Conservation (phyloP, 2,113 vertebrate genomes). For the Tachycineta bicolor region DNA sequence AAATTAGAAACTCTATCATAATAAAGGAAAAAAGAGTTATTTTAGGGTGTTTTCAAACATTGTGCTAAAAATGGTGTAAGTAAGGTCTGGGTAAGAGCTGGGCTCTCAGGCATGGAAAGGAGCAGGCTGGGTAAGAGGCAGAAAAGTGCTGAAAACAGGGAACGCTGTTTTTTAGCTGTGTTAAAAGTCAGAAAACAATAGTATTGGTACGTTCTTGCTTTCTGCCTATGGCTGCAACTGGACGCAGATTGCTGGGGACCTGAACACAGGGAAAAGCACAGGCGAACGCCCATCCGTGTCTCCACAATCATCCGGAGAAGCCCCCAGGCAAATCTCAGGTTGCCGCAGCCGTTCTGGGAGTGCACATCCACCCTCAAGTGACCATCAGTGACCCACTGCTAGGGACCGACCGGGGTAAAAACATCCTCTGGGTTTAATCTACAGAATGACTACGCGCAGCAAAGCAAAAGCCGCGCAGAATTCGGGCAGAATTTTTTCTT, state of each 20-base stretch:
- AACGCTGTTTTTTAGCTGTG: neutral
- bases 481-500: neutral
- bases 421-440: neutral
- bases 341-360: neutral
- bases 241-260: neutral
- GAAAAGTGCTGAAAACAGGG: neutral
- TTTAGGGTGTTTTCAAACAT: neutral
- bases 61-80: neutral
- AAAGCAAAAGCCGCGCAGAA: neutral
- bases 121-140: neutral
- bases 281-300: accelerated
- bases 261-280: neutral
- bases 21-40: neutral
- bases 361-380: accelerated
- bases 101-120: neutral
- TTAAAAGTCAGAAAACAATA: neutral
- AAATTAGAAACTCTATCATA: neutral
- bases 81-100: neutral
- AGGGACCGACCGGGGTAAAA: too few relatives aligned
- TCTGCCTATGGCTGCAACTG: neutral
- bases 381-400: neutral
- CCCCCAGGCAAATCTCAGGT: neutral
- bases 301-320: neutral
- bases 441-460: neutral
- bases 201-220: neutral